phyloP scores from a whole-genome alignment of 1,140 invertebrate genomes.

The Drosophila repleta region DNA sequence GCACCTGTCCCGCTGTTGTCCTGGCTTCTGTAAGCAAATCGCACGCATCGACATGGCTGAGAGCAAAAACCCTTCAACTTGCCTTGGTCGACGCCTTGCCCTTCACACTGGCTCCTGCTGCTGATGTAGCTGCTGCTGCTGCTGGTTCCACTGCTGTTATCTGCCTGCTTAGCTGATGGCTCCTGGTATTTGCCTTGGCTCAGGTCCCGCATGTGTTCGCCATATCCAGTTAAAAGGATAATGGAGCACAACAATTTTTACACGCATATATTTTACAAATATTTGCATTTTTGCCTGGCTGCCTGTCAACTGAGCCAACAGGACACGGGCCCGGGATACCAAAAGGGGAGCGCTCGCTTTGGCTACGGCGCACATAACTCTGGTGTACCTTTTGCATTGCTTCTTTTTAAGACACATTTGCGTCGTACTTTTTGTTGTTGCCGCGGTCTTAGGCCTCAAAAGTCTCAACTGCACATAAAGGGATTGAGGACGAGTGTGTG shows the following conservation, averaged over 20 bases:
- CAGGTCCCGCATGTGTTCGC: constrained; percentile 54
- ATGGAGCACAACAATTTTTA: constrained; percentile 82
- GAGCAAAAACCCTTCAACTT: constrained; percentile 41
- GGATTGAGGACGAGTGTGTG: constrained; percentile 30
- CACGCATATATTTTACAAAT: constrained; percentile 82
- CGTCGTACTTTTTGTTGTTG: constrained; percentile 21
- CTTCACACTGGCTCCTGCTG: background rate
- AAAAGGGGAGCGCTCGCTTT: background rate
- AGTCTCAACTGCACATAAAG: constrained; percentile 58
- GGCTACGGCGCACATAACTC: constrained; percentile 64
- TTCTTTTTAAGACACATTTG: constrained; percentile 54
- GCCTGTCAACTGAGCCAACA: constrained; percentile 63
- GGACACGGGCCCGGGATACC: constrained; percentile 1
- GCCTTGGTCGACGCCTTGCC: background rate
- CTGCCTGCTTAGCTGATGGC: constrained; percentile 74
- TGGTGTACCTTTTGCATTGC: constrained; percentile 76
- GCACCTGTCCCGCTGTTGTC: constrained; percentile 37
- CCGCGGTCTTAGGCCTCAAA: constrained; percentile 58
- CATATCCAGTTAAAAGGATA: constrained; percentile 81
- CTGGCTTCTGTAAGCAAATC: constrained; percentile 35
- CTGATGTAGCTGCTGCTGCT: constrained; percentile 38
- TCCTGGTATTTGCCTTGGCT: constrained; percentile 65
- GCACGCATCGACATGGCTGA: constrained; percentile 38
- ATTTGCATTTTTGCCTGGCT: constrained; percentile 75
- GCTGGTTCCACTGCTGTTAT: constrained; percentile 49